Percentiles rank a stretch among this genome's conserved stretches.
Evolutionary conservation across 2,888 invertebrate genomes (phyloP).

Genomic region (Noctua pronuba): DNA sequence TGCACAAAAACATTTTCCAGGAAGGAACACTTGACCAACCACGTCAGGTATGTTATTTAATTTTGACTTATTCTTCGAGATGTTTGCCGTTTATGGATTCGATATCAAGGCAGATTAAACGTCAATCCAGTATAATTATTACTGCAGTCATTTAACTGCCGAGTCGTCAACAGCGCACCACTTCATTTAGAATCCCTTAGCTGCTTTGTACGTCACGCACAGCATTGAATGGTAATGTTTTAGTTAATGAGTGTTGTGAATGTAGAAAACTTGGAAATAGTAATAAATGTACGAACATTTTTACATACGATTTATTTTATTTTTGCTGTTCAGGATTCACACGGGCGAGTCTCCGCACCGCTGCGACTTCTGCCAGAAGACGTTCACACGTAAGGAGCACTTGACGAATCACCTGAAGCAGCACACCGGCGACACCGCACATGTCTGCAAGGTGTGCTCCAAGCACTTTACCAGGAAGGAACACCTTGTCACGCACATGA

Average conservation of each 20-base stretch:
- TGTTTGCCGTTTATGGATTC: background rate
- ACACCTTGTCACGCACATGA: constrained; percentile 94
- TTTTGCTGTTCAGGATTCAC: constrained; percentile 82
- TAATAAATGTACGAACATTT: background rate
- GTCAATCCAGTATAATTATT: constrained; percentile 11
- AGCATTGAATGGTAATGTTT: constrained; percentile 36
- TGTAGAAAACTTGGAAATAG: constrained; percentile 8
- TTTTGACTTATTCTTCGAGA: constrained; percentile 11
- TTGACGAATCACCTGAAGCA: constrained; percentile 92
- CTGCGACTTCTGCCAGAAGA: constrained; percentile 93
- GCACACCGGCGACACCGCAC: constrained; percentile 93
- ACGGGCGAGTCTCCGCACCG: constrained; percentile 94
- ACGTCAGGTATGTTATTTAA: constrained; percentile 84
- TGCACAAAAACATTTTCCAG: constrained; percentile 94
- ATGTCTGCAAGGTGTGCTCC: constrained; percentile 93
- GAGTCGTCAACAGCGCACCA: constrained; percentile 1
- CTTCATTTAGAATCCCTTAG: constrained; percentile 34
- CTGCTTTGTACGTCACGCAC: constrained; percentile 41
- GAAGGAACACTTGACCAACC: constrained; percentile 94
- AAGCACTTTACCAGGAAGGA: constrained; percentile 94
- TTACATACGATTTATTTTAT: background rate
- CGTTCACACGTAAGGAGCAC: constrained; percentile 93
- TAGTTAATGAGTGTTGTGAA: constrained; percentile 26
- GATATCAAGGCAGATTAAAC: background rate
- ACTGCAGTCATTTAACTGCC: constrained; percentile 10